Percentiles rank a stretch among this genome's conserved stretches.
Conservation (phyloP, 2,888 invertebrate species). For the Eupithecia inturbata region DNA sequence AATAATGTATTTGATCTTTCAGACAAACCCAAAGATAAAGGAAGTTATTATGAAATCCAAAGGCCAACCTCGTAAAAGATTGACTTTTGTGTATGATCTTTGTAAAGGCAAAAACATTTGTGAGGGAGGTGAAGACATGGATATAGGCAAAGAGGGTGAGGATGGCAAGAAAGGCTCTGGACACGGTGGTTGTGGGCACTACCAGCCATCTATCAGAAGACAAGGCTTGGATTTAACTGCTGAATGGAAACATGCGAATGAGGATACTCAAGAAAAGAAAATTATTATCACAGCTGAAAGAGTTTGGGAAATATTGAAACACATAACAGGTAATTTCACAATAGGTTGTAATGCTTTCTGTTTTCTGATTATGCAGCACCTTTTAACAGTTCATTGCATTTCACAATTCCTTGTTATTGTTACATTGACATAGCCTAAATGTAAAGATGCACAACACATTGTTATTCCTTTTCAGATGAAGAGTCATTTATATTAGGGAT, state of each 20-base stretch:
- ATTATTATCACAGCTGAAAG: slow-evolving; percentile 96
- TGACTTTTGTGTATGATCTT: slow-evolving; percentile 98
- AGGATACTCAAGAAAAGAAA: slow-evolving; percentile 99
- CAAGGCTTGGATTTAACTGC: slow-evolving; percentile 96
- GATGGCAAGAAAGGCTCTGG: slow-evolving; percentile 84
- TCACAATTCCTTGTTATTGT: background rate
- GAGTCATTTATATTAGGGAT: slow-evolving; percentile 97
- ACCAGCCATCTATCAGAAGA: slow-evolving; percentile 96
- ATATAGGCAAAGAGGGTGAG: slow-evolving; percentile 91
- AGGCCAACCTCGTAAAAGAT: slow-evolving; percentile 96
- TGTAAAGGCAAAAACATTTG: slow-evolving; percentile 99
- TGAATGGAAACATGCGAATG: slow-evolving; percentile 99
- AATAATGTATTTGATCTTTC: slow-evolving; percentile 53
- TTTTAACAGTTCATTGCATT: background rate
- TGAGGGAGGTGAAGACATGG: slow-evolving; percentile 99
- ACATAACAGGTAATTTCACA: slow-evolving; percentile 86
- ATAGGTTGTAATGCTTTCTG: background rate
- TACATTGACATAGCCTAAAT: background rate
- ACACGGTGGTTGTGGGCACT: slow-evolving; percentile 99
- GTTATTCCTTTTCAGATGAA: slow-evolving; percentile 87
- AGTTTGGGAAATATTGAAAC: slow-evolving; percentile 98
- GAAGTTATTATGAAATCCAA: slow-evolving; percentile 98
- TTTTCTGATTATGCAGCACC: background rate
- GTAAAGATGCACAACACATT: background rate
- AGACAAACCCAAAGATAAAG: slow-evolving; percentile 96